Evolutionary conservation across 2,113 vertebrate species (phyloP), one percentile per base, ranked within the genome.

Genomic region (Alectura lathami): DNA sequence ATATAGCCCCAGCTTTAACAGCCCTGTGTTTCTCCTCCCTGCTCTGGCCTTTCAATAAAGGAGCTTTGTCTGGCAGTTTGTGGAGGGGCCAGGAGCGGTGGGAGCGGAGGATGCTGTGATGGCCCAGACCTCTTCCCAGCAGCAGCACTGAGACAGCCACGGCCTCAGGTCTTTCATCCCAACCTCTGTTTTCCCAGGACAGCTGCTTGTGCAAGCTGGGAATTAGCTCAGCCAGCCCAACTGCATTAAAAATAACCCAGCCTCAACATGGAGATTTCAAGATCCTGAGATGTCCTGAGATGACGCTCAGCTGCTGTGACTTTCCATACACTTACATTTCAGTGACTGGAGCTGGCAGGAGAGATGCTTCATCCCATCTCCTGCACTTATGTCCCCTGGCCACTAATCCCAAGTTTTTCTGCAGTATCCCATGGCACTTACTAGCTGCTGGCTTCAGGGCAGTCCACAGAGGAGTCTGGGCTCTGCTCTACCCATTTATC

Each of bases 121-220:
- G 45, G n/a, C 54, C 66, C 23, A 30, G 47, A 11, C 59, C 40
- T 32, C 34, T 22, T 73, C 42, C 36, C 29, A 38, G 21, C 78
- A 87, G 66, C 56, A 69, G 42, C 17, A 62, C 8, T 20, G 17
- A 63, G 24, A 70, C 11, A 34, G 26, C 15, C 45, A 11, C 36
- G 14, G 32, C 22, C 32, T 29, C 6, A 0, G 6, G 16, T 15
- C 29, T 34, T 38, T 60, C 21, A 10, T 38, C 32, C 24, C 51
- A 12, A 15, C 27, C 15, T 45, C n/a, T 10, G 2, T 76, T 76
- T 72, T 69, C 36, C 17, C 20, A 36, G 34, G 27, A 32, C 1
- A 3, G 29, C 23, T 3, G 0, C 34, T 72, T 1, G 0, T 21
- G 26, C 30, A 64, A 81, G 5, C 20, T 54, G 13, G 34, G 23